Evolutionary conservation across 2,797 vertebrate species (phyloP).

Genomic region (Sphenodon punctatus): DNA sequence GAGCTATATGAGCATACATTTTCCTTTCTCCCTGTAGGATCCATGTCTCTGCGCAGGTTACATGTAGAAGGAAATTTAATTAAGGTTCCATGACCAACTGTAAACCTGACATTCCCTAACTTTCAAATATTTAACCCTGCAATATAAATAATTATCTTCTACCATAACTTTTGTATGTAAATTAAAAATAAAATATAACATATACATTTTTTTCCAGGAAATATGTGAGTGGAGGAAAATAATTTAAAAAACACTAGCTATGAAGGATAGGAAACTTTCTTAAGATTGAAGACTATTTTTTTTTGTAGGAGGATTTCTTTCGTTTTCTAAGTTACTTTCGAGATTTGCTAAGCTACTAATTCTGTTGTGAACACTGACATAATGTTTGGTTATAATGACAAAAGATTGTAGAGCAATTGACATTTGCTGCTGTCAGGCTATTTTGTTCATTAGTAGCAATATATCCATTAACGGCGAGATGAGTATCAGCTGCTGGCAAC

Average conservation of each 20-base stretch:
- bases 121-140: not conserved
- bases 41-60: too few species aligned
- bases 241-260: too few species aligned
- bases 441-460: constrained; percentile 25
- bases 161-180: too few species aligned
- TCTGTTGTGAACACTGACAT: not conserved
- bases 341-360: not conserved
- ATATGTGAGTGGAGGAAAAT: not conserved
- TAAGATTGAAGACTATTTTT: not conserved
- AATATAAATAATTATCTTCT: not conserved
- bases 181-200: not conserved
- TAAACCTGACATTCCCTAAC: not conserved
- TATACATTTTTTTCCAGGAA: not conserved
- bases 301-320: not conserved
- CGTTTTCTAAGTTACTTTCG: not conserved
- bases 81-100: not conserved
- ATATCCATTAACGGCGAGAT: constrained; percentile 15
- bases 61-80: too few species aligned
- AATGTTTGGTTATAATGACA: constrained; percentile 18
- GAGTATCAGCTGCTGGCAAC: constrained; percentile 1
- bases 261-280: not conserved
- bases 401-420: constrained; percentile 29
- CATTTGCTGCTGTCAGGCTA: constrained; percentile 16
- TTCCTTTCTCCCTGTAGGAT: too few species aligned
- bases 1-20: too few species aligned